Evolutionary conservation across 2,888 invertebrate species (phyloP), one percentile per base, ranked within the genome.

Genomic region (Halictus ligatus): DNA sequence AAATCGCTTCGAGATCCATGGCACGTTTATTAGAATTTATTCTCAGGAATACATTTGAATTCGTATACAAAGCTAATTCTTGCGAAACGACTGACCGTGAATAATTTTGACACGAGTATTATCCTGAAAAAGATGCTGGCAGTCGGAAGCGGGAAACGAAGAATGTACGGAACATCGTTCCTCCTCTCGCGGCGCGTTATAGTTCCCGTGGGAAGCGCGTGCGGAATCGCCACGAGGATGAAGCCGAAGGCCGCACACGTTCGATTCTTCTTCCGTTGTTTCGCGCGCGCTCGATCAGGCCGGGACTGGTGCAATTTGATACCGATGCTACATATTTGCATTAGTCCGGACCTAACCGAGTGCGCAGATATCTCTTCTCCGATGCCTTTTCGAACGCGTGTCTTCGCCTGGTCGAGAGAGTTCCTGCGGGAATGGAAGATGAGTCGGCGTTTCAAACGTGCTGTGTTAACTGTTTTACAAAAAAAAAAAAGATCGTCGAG

Each of bases 231-330:
- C 64, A 35, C 35, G n/a, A 29, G 43, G 35, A 15, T 10, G 64
- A 58, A 35, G 35, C 4, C 4, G 35, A 35, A 67, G 43, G 43
- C 75, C 73, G 80, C 86, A 80, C 86, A 80, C 75, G 76, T 85
- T 76, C 21, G 86, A 58, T 72, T 84, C 60, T 54, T 81, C 71
- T 40, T 67, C 60, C 43, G 93, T 85, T 86, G 94, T 86, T 88
- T 75, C 72, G 81, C 78, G 86, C 89, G 84, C 77, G 83, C 92
- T 92, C 92, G 94, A 94, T 95, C 95, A 95, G 95, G 95, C 95
- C 95, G 95, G 95, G 95, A 95, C 95, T 93, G 94, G 95, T 95
- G 95, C 95, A 95, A 95, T 95, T 94, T 95, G 95, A 95, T 93
- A 90, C 86, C 86, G 89, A 94, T 91, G 91, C 89, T 92, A 95